phyloP scores from a whole-genome alignment of 2,797 vertebrate species.

The Distichodus sexfasciatus region DNA sequence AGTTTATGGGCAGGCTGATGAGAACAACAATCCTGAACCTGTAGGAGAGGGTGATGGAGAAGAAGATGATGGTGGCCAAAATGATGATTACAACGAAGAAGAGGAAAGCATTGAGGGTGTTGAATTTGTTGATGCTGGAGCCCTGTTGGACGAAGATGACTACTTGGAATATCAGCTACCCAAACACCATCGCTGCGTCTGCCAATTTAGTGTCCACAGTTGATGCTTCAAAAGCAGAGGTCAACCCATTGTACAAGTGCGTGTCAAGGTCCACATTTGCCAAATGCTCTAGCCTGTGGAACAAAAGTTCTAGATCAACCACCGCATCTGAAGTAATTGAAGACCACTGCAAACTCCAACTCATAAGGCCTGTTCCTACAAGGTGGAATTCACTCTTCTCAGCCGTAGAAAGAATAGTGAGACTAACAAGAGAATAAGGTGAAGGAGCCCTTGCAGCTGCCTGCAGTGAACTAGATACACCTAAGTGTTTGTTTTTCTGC shows the following conservation, averaged over 20 bases:
- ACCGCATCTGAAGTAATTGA: too few relatives aligned
- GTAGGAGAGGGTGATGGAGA: conserved; percentile 13
- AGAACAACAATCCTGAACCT: conserved; percentile 26
- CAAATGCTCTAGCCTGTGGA: too few relatives aligned
- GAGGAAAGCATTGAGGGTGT: too few relatives aligned
- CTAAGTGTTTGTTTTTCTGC: background rate
- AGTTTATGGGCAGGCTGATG: conserved; percentile 23
- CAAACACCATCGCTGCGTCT: conserved; percentile 31
- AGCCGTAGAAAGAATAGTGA: conserved; percentile 27
- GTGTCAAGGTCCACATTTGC: too few relatives aligned
- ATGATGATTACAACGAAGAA: conserved; percentile 32
- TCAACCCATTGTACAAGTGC: too few relatives aligned
- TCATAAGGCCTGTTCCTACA: conserved; percentile 30
- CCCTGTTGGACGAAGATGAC: too few relatives aligned
- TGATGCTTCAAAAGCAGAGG: conserved; percentile 29
- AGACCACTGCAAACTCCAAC: conserved; percentile 31
- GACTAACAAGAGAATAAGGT: conserved; percentile 25
- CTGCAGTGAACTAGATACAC: background rate
- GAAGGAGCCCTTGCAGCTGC: background rate
- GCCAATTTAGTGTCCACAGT: conserved; percentile 29
- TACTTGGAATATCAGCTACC: conserved; percentile 36
- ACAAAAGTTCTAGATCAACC: too few relatives aligned
- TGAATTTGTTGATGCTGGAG: too few relatives aligned
- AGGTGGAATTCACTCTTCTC: conserved; percentile 40
- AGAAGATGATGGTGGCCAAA: conserved; percentile 27